Conservation (phyloP, 2,797 vertebrate species). For the Oreochromis mossambicus region DNA sequence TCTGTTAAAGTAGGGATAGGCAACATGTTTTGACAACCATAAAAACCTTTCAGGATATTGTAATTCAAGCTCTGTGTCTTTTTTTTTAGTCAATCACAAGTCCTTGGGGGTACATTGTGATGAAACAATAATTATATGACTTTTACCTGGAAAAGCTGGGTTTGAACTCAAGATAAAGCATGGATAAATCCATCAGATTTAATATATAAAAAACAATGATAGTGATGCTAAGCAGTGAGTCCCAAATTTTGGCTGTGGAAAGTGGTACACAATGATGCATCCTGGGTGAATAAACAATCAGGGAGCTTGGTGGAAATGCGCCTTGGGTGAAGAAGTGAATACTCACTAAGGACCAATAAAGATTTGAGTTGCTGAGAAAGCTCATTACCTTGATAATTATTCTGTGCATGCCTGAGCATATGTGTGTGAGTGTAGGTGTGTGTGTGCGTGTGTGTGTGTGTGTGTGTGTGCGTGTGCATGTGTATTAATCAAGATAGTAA, state of each 20-base stretch:
- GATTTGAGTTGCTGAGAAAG: conserved; percentile 66
- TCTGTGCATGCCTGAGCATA: conserved; percentile 3
- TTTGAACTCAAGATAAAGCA: neutral
- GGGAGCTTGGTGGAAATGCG: conserved; percentile 53
- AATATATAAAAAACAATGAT: neutral
- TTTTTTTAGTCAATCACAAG: neutral
- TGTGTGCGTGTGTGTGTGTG: neutral
- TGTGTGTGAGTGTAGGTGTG: neutral
- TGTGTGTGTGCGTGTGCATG: neutral
- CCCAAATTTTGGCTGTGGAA: neutral
- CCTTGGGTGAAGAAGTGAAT: conserved; percentile 56
- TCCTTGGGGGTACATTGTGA: accelerated
- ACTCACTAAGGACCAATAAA: conserved; percentile 60
- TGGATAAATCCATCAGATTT: neutral
- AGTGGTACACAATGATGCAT: neutral
- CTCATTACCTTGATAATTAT: conserved; percentile 70
- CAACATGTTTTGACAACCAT: neutral
- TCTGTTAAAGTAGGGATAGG: neutral
- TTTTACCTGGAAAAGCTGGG: neutral
- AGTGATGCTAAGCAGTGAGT: neutral
- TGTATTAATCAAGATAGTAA: conserved; percentile 30
- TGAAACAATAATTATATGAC: neutral
- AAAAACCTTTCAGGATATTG: neutral
- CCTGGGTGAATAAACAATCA: conserved; percentile 52
- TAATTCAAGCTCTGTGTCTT: neutral